phyloP scores from a whole-genome alignment of 2,113 vertebrate species.

The Aegypius monachus region DNA sequence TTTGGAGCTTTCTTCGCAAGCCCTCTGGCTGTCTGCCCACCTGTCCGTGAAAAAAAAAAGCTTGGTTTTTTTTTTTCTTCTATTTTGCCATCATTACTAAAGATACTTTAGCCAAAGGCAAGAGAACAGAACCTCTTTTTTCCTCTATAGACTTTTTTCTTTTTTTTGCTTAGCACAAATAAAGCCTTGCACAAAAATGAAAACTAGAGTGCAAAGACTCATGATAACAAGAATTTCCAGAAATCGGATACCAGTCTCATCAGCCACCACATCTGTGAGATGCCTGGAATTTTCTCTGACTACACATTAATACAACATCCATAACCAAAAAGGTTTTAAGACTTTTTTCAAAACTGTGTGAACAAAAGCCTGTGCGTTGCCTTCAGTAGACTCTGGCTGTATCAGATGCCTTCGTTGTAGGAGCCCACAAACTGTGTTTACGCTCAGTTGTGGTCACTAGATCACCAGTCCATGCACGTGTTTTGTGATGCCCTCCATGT shows the following conservation, averaged over 20 bases:
- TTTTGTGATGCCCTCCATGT: neutral
- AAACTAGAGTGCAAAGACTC: neutral
- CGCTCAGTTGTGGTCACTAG: neutral
- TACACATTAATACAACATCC: fast-evolving
- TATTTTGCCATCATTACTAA: neutral
- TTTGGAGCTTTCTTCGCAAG: neutral
- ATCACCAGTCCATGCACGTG: neutral
- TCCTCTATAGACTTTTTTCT: neutral
- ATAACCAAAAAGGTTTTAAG: neutral
- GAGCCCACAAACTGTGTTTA: neutral
- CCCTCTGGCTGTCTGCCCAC: neutral
- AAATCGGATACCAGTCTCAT: neutral
- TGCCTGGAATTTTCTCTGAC: neutral
- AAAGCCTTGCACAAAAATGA: neutral
- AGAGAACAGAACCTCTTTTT: neutral
- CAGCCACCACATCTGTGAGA: neutral
- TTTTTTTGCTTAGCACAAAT: neutral
- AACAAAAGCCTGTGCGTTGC: neutral
- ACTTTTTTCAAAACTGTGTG: fast-evolving
- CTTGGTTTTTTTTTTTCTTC: neutral
- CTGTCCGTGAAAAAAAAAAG: neutral
- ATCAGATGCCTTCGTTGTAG: neutral
- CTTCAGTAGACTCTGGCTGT: neutral
- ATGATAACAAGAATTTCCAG: neutral
- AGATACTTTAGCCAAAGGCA: neutral